A percentile compares a stretch with the other conserved stretches of the same genome.
Evolutionary conservation across 2,888 invertebrate species (phyloP).

Genomic region (Stegophylla sp.): DNA sequence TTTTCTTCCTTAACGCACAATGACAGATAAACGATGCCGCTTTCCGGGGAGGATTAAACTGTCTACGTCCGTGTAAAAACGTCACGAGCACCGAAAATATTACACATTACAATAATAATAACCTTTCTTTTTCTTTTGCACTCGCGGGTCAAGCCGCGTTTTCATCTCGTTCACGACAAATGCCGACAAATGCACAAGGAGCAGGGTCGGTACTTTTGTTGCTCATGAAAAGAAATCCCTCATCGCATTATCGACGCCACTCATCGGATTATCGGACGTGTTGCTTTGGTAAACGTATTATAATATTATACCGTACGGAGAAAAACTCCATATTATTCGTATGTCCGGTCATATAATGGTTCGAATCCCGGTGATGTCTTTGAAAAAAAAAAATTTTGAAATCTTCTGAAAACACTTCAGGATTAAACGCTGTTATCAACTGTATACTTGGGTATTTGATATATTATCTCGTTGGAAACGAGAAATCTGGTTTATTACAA

Average conservation of each 20-base stretch:
- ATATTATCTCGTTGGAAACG: too few species aligned
- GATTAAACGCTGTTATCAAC: neutral
- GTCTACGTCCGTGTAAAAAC: slow-evolving; percentile 27
- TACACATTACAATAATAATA: slow-evolving; percentile 1
- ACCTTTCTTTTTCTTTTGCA: neutral
- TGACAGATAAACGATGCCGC: slow-evolving; percentile 28
- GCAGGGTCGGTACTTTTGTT: slow-evolving; percentile 26
- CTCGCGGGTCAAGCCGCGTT: slow-evolving; percentile 11
- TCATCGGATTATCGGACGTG: slow-evolving; percentile 1
- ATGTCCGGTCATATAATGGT: neutral
- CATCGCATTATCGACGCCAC: neutral
- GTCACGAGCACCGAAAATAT: slow-evolving; percentile 37
- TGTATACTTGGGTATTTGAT: neutral
- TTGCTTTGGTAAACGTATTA: neutral
- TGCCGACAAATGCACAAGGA: slow-evolving; percentile 3
- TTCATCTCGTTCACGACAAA: slow-evolving; percentile 3
- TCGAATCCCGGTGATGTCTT: neutral
- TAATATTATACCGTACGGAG: neutral
- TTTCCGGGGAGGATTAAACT: slow-evolving; percentile 31
- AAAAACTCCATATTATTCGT: neutral
- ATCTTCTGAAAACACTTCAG: neutral
- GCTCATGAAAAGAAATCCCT: slow-evolving; percentile 3
- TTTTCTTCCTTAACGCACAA: slow-evolving; percentile 4
- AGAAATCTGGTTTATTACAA: too few species aligned
- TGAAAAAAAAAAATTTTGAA: neutral